Base-by-base conservation (phyloP, 37 sponge, comb jelly and placozoan species). In the Axinella damicornis region DNA sequence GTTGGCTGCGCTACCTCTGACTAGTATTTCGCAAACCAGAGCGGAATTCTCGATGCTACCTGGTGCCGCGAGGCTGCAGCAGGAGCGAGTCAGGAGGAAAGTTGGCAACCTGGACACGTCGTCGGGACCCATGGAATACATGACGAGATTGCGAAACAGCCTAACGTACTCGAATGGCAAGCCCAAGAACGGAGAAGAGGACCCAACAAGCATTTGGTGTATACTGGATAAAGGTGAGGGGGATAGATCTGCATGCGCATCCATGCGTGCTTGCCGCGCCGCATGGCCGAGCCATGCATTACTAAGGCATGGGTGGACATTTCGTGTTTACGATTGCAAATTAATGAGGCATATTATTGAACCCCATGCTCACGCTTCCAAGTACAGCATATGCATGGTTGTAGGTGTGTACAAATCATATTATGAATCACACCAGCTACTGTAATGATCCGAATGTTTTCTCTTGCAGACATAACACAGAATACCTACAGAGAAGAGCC, bases 211-310 rank as follows among this genome's bases (percentile, higher is more conserved):
- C 36, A 65, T 78, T 18, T 86, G 79, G 87, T 71, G 87, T 38
- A n/a, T 86, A 5, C 24, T 86, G 53, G 80, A 86, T 64, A 69
- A 24, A 86, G 87, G 87, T 86, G 20, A 57, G 76, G n/a, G n/a
- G n/a, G n/a, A n/a, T n/a, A n/a, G n/a, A n/a, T n/a, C n/a, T n/a
- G n/a, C n/a, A n/a, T n/a, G n/a, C n/a, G n/a, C n/a, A n/a, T n/a
- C 69, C 20, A 2, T 67, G 69, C 34, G 5, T 67, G 34, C 28
- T 27, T 27, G 2, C 18, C 57, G 15, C 18, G 57, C 57, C 18
- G 18, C 17, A 15, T 56, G 18, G 57, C 57, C 18, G 18, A 18
- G 57, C 57, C 57, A 18, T 56, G 18, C 57, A 56, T 56, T n/a
- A n/a, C n/a, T n/a, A n/a, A n/a, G n/a, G n/a, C n/a, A n/a, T n/a